phyloP scores from a whole-genome alignment of 1,140 invertebrate species.

The Nymphalis io region DNA sequence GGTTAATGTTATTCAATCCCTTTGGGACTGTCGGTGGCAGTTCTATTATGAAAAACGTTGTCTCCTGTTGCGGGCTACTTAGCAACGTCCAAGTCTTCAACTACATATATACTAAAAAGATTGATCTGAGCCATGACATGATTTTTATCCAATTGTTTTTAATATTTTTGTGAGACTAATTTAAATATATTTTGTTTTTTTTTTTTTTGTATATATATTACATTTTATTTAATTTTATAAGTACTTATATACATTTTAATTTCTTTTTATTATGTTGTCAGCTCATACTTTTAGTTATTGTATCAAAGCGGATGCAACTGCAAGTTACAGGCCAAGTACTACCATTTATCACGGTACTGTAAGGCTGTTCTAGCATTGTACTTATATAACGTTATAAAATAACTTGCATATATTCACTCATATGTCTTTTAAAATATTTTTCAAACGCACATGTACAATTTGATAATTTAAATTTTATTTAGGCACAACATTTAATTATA shows the following conservation, averaged over 20 bases:
- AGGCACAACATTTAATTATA: background rate
- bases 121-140: too few relatives aligned
- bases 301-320: too few relatives aligned
- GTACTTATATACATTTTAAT: too few relatives aligned
- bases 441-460: background rate
- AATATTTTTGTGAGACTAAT: background rate
- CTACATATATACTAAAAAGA: background rate
- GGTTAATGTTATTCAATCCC: constrained; percentile 37
- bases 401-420: background rate
- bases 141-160: too few relatives aligned
- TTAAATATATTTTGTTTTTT: background rate
- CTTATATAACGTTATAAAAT: background rate
- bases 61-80: constrained; percentile 36
- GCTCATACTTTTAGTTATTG: too few relatives aligned
- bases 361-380: too few relatives aligned
- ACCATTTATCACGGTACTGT: background rate
- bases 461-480: too few relatives aligned
- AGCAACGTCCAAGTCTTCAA: background rate
- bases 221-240: too few relatives aligned
- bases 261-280: background rate
- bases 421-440: background rate
- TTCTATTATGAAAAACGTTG: constrained; percentile 26
- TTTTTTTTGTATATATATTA: too few relatives aligned
- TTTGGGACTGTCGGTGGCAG: constrained; percentile 16
- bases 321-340: background rate